Percentiles rank a stretch among this genome's conserved stretches.
These are phyloP conservation scores for Barbus barbus DNA, from an alignment of 2,113 vertebrate genomes.

Conservation along the genomic window DNA sequence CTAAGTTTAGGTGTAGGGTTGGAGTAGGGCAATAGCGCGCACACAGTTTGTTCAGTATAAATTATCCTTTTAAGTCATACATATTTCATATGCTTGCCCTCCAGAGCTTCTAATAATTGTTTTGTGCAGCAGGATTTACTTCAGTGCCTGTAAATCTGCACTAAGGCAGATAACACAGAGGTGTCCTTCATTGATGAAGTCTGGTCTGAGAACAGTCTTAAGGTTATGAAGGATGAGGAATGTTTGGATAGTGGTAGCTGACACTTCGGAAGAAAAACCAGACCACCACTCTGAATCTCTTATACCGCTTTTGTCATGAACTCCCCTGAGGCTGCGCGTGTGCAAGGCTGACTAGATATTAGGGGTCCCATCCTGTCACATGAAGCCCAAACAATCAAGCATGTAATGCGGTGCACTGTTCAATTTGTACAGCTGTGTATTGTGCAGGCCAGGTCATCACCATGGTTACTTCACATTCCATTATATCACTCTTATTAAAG, in stretches of 20 bases:
- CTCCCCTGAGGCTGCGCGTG: slow-evolving; percentile 18
- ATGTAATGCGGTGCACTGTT: slow-evolving; percentile 49
- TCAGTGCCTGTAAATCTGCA: not conserved
- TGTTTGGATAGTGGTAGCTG: not conserved
- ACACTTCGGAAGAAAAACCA: not conserved
- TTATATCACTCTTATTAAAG: slow-evolving; percentile 42
- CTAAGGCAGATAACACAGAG: slow-evolving; percentile 19
- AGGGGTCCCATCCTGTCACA: slow-evolving; percentile 30
- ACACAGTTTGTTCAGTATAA: no score
- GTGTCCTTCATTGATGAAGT: not conserved
- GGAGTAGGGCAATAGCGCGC: no score
- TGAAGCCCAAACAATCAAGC: slow-evolving; percentile 48
- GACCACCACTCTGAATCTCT: slow-evolving; percentile 4
- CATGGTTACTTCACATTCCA: slow-evolving; percentile 58
- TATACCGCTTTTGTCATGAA: not conserved
- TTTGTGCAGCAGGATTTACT: not conserved
- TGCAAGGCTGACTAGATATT: slow-evolving; percentile 23
- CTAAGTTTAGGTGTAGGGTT: no score
- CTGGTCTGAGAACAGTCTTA: not conserved
- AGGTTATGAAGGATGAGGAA: not conserved
- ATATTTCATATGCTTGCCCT: not conserved
- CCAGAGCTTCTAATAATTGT: not conserved
- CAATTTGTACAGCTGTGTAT: slow-evolving; percentile 39
- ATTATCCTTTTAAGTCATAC: no score
- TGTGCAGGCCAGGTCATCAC: slow-evolving; percentile 51